Percentiles rank a stretch among this genome's conserved stretches.
Evolutionary conservation across 2,113 vertebrate genomes (phyloP).

Genomic region (Colistium nudipinnis): DNA sequence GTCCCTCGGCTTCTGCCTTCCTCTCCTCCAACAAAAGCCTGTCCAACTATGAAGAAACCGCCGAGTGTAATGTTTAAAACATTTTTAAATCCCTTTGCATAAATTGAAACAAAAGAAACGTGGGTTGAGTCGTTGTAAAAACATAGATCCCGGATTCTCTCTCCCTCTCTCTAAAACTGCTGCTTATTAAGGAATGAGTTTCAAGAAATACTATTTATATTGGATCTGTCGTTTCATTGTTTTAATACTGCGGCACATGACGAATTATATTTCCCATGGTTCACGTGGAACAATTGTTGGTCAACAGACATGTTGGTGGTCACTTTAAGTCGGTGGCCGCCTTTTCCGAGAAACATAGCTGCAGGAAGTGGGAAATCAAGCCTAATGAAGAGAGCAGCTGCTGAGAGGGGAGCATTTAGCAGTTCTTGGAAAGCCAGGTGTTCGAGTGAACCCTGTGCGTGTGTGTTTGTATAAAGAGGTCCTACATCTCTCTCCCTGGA

Average conservation of each 20-base stretch:
- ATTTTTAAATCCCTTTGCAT: conserved; percentile 54
- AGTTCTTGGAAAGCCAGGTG: conserved; percentile 38
- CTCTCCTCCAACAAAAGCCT: conserved; percentile 42
- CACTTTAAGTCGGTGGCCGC: conserved; percentile 29
- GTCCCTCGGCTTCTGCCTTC: conserved; percentile 66
- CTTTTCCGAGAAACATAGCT: conserved; percentile 32
- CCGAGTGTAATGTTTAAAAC: conserved; percentile 58
- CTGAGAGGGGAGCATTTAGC: conserved; percentile 13
- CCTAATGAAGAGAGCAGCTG: conserved; percentile 58
- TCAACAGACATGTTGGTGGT: neutral
- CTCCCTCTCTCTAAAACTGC: neutral
- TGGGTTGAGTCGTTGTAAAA: conserved; percentile 16
- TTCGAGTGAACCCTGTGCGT: conserved; percentile 27
- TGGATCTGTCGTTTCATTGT: neutral
- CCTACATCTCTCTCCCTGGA: conserved; percentile 19
- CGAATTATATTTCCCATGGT: neutral
- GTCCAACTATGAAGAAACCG: conserved; percentile 48
- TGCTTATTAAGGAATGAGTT: conserved; percentile 1
- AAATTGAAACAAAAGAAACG: conserved; percentile 30
- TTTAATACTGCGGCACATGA: neutral
- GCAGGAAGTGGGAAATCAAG: conserved; percentile 40
- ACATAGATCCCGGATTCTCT: neutral
- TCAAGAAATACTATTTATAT: neutral
- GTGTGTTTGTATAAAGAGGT: conserved; percentile 28
- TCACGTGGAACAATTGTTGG: conserved; percentile 8